phyloP scores from a whole-genome alignment of 2,797 vertebrate genomes.

The Coreius guichenoti region DNA sequence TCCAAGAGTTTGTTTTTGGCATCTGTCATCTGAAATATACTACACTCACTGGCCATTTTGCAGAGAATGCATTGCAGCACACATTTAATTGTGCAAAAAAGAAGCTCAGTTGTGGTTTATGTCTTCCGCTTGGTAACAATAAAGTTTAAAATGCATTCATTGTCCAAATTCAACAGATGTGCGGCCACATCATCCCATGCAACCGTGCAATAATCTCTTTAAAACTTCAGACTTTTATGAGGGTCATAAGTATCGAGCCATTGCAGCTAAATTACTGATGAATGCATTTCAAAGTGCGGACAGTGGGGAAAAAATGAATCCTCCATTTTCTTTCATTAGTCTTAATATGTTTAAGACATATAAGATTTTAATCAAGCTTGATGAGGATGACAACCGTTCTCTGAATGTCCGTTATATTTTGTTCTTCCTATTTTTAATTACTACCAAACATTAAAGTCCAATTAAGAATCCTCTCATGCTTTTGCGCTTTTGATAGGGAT shows the following conservation, averaged over 20 bases:
- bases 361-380: constrained; percentile 45
- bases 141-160: background rate
- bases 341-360: constrained; percentile 34
- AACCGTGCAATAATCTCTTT: background rate
- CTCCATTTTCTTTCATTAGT: constrained; percentile 37
- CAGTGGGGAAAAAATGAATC: background rate
- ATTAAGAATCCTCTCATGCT: constrained; percentile 48
- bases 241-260: constrained; percentile 29
- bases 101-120: background rate
- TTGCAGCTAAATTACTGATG: constrained; percentile 17
- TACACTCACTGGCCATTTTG: constrained; percentile 10
- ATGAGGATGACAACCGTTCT: constrained; percentile 36
- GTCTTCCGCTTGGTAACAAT: background rate
- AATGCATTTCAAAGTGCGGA: constrained; percentile 6
- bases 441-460: constrained; percentile 51
- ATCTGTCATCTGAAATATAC: constrained; percentile 36
- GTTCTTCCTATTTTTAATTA: constrained; percentile 51
- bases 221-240: constrained; percentile 21
- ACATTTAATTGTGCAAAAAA: constrained; percentile 19
- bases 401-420: constrained; percentile 42
- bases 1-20: constrained; percentile 22
- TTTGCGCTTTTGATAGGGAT: constrained; percentile 44
- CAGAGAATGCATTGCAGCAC: background rate
- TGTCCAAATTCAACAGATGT: constrained; percentile 15
- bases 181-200: background rate